Conservation (phyloP, 2,113 vertebrate genomes). For the Neolamprologus brichardi region DNA sequence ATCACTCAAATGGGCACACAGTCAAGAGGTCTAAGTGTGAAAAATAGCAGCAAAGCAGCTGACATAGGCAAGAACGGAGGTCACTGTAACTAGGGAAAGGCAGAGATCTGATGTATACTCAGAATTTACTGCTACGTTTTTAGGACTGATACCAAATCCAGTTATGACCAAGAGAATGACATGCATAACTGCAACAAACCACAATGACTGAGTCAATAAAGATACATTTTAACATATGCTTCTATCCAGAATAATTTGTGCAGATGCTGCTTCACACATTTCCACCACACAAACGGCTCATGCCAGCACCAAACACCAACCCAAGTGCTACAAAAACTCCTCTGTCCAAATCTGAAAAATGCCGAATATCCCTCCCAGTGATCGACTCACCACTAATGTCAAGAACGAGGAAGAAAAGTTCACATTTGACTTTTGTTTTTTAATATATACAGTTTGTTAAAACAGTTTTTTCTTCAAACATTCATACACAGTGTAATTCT, state of each 20-base stretch:
- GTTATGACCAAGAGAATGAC: neutral
- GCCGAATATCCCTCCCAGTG: rapidly evolving
- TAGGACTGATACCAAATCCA: neutral
- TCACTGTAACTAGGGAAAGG: neutral
- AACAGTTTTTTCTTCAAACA: neutral
- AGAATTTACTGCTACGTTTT: neutral
- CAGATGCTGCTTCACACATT: neutral
- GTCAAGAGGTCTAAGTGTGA: neutral
- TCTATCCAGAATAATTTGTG: rapidly evolving
- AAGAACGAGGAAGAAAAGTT: neutral
- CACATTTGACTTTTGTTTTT: neutral
- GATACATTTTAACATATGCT: neutral
- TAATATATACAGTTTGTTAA: neutral
- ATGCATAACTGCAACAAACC: neutral
- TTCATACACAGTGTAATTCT: neutral
- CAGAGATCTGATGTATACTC: neutral
- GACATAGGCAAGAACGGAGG: neutral
- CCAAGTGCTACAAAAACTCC: neutral
- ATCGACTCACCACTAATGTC: neutral
- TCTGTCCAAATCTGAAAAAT: neutral
- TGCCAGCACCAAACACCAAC: neutral
- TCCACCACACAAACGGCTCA: rapidly evolving
- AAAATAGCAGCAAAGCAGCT: neutral
- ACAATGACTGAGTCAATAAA: neutral
- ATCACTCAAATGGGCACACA: neutral